Evolutionary conservation across 2,888 invertebrate species (phyloP).

Genomic region (Thalpophila matura): DNA sequence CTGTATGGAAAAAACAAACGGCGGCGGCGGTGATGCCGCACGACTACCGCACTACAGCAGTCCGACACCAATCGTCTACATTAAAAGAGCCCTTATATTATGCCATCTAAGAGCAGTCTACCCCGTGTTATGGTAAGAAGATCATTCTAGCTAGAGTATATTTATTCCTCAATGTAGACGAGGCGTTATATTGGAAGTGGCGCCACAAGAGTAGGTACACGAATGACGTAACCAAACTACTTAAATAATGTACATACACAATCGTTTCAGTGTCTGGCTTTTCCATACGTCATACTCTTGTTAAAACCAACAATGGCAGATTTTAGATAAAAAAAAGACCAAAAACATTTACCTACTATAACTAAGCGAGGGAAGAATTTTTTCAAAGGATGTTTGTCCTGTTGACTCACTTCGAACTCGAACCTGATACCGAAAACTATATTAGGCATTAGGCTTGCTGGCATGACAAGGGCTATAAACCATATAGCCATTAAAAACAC

Average conservation of each 20-base stretch:
- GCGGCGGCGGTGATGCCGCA: no score
- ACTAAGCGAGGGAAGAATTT: background rate
- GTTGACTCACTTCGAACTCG: background rate
- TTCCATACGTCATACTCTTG: constrained; percentile 5
- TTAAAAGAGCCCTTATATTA: no score
- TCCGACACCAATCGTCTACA: no score
- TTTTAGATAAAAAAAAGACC: constrained; percentile 6
- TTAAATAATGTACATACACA: constrained; percentile 22
- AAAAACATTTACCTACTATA: background rate
- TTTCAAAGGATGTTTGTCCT: background rate
- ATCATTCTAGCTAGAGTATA: no score
- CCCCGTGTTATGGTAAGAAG: no score
- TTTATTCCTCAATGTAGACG: background rate
- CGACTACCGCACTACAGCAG: no score
- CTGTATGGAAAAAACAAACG: no score
- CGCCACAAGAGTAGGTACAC: background rate
- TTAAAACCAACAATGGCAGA: background rate
- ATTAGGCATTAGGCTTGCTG: no score
- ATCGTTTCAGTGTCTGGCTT: background rate
- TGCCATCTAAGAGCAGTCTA: no score
- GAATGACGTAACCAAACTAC: constrained; percentile 19
- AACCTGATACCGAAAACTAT: background rate
- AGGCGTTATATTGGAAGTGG: background rate
- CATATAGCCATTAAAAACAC: background rate
- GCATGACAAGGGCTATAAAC: constrained; percentile 20